Base-by-base conservation (phyloP, 2,113 vertebrate genomes). In the Rousettus leschenaultii region DNA sequence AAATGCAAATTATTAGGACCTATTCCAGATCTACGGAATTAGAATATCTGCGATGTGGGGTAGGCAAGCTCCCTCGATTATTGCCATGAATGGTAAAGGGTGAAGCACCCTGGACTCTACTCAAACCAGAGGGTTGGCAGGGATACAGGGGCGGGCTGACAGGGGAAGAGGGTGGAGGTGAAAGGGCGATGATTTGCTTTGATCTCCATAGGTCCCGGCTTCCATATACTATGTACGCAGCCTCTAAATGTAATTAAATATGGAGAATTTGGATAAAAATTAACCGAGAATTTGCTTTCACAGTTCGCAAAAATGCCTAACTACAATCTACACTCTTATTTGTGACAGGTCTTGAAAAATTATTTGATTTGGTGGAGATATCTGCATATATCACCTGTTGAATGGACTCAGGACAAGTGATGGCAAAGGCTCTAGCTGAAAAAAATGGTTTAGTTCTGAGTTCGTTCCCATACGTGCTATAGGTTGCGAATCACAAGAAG, bases 381-480 rank as follows among this genome's bases (percentile, higher is more conserved):
- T 26, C 57, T 26, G 59, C 28, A 84, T 7, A 92, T 2, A 79
- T 18, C 22, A 61, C 3, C 30, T 21, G 5, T 79, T 43, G 33
- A 71, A 87, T 51, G 33, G 43, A 87, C 6, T 57, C 24, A 11
- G 28, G 35, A 26, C n/a, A 48, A 45, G 35, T 22, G 40, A 88
- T 18, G 73, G 26, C 26, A 63, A 73, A 89, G 26, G 10, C 7
- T 65, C 15, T 65, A 12, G 19, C 8, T 78, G 4, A 80, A 89
- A 95, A 93, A 85, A 94, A 87, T 5, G 12, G 14, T 77, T 89
- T 92, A 24, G 78, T 71, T 89, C 79, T 66, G 30, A 77, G 43
- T 74, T 90, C 90, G 68, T 12, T 70, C 33, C 35, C 7, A 33
- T 38, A 57, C 43, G 22, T 33, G 61, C 35, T 8, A 43, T 13